Evolutionary conservation across 2,888 invertebrate genomes (phyloP), one percentile per base, ranked within the genome.

Genomic region (Sarcophaga carnaria): DNA sequence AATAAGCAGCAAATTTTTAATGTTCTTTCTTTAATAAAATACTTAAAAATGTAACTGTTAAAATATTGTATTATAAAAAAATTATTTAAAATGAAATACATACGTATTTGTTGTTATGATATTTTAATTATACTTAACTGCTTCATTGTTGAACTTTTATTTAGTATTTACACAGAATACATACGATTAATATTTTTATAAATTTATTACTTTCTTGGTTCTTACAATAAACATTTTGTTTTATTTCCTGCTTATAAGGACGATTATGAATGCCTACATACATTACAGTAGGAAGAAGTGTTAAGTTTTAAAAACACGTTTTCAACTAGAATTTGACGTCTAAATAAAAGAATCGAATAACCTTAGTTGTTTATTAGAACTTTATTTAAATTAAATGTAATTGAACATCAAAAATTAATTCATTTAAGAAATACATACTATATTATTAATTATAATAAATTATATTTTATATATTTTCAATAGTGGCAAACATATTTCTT

Each of bases 121-220:
- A 54, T 4, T 54, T 54, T 77, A 71, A 71, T 27, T 76, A 85
- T 85, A 85, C 84, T 85, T 85, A 80, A 80, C 84, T 85, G 76
- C 54, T 47, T 79, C 49, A 67, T 67, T 62, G 4, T 22, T 6
- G 37, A 22, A 49, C 20, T 69, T 54, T 69, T 69, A 54, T 66
- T 66, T 79, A 60, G 71, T 85, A 76, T 77, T 71, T 85, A 80
- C 71, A 85, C 80, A 80, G 76, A 60, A 85, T 85, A 85, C 82
- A 82, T 85, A 81, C 37, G 3, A 63, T 78, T 85, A 45, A n/a
- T 17, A 59, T 59, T 62, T 67, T 67, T 72, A 66, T 37, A 71
- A 27, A 72, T 83, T 83, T 83, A 82, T 82, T 83, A 71, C 47
- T 62, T 77, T 49, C 22, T 27, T 64, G 47, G 37, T 62, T 14